Percentiles rank a stretch among this genome's conserved stretches.
Conservation (phyloP, 2,888 invertebrate genomes). For the Bruchidius siliquastri region DNA sequence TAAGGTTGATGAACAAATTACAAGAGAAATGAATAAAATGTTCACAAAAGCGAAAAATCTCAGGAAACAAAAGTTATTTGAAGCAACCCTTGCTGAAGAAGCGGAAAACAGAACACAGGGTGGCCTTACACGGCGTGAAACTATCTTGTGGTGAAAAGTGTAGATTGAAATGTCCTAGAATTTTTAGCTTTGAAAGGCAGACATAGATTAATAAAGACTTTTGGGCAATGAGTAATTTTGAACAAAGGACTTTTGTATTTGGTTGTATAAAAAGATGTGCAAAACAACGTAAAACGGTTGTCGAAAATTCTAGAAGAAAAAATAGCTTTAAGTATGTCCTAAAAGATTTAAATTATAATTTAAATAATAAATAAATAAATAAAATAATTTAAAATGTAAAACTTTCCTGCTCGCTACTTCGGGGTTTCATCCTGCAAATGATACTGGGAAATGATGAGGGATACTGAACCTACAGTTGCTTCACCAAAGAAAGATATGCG, state of each 20-base stretch:
- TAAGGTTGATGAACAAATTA: not conserved
- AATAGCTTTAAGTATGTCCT: conserved; percentile 5
- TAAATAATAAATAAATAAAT: not conserved
- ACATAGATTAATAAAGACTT: conserved; percentile 14
- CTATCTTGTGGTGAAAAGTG: conserved; percentile 12
- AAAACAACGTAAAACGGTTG: conserved; percentile 6
- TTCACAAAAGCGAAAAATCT: conserved; percentile 7
- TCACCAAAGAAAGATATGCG: conserved; percentile 6
- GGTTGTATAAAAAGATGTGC: conserved; percentile 10
- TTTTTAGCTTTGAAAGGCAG: conserved; percentile 11
- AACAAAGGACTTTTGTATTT: conserved; percentile 16
- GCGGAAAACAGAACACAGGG: conserved; percentile 13
- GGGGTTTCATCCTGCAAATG: conserved; percentile 8
- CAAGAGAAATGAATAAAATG: conserved; percentile 9
- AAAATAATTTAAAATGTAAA: conserved; percentile 2
- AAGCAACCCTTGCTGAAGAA: conserved; percentile 11
- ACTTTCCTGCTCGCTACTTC: conserved; percentile 2
- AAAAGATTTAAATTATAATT: too few species aligned
- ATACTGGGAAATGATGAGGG: conserved; percentile 8
- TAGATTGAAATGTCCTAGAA: conserved; percentile 13
- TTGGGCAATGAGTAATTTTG: conserved; percentile 12
- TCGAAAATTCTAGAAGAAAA: conserved; percentile 2
- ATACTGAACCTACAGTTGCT: conserved; percentile 8
- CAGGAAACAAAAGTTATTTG: conserved; percentile 15
- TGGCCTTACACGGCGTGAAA: conserved; percentile 13